Base-by-base conservation (phyloP, 2,113 vertebrate genomes). In the Argyrosomus japonicus region DNA sequence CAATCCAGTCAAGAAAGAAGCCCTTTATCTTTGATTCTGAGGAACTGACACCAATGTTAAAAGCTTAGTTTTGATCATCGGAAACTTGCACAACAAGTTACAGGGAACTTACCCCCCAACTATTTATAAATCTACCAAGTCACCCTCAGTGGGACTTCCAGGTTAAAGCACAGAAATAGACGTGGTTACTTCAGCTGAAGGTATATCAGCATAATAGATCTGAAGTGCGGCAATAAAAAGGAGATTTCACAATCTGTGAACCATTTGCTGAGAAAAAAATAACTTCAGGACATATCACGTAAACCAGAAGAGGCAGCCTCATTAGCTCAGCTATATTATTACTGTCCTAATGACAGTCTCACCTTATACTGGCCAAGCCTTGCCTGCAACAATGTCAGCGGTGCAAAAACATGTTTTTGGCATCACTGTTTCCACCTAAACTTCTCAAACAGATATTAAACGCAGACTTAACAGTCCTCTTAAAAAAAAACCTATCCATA, bases 301-400 rank as follows among this genome's bases (percentile, higher is more conserved):
- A 65, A 74, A 82, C 47, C 68, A 51, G 40, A 54, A 27, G 45
- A 75, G 60, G 47, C 64, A 68, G 23, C 70, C 63, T 85, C 64
- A 83, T 83, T 81, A 82, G 68, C 60, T 1, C 54, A 65, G 79
- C 69, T 80, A 76, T 60, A 73, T 69, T 77, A 62, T 81, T 68
- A 82, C 56, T 36, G 27, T 70, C 32, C 23, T 78, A 74, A 87
- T 53, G 25, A 86, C 60, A 73, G 65, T 72, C 73, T 86, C 58
- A 29, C 56, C 60, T 70, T 68, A 58, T 18, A 1, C 40, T 19
- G 51, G 70, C 50, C 27, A 58, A 61, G 10, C 15, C n/a, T 40
- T 40, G 13, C 23, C 63, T 82, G 50, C 29, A 64, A 54, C 45
- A 17, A 63, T 45, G 68, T 50, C 73, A 70, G 25, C 6, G 0